These are phyloP conservation scores for Saguinus imperator DNA, from an alignment of 2,113 vertebrate genomes.

Conservation along the genomic window DNA sequence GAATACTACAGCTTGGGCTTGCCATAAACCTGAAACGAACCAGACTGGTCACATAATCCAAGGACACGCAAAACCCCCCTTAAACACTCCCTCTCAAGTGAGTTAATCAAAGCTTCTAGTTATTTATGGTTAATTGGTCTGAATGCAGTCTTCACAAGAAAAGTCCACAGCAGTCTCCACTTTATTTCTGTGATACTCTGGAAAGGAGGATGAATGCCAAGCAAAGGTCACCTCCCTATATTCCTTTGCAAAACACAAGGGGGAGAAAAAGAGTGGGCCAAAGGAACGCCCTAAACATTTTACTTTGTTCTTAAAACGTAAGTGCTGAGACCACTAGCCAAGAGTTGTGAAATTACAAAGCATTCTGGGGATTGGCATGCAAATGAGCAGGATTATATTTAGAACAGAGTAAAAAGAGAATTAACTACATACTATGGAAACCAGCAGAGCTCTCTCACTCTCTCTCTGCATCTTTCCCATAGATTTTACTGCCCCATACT, in stretches of 20 bases:
- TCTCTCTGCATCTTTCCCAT: neutral
- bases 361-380: constrained; percentile 25
- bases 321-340: constrained; percentile 6
- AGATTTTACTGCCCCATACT: constrained; percentile 27
- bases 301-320: constrained; percentile 42
- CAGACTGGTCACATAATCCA: constrained; percentile 15
- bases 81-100: neutral
- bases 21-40: constrained; percentile 27
- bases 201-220: neutral
- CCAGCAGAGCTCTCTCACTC: neutral
- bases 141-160: constrained; percentile 20
- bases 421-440: constrained; percentile 37
- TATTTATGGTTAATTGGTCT: constrained; percentile 12
- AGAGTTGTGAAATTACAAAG: constrained; percentile 51
- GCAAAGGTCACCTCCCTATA: constrained; percentile 47
- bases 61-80: neutral
- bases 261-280: neutral
- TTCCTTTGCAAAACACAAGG: constrained; percentile 41
- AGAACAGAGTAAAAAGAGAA: constrained; percentile 53
- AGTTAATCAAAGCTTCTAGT: constrained; percentile 12
- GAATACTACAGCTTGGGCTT: neutral
- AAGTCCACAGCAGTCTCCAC: neutral
- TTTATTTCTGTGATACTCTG: constrained; percentile 23
- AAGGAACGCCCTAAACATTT: constrained; percentile 43
- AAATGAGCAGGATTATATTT: constrained; percentile 62